Base-by-base conservation (phyloP, 2,797 vertebrate genomes). In the Cottoperca gobio region DNA sequence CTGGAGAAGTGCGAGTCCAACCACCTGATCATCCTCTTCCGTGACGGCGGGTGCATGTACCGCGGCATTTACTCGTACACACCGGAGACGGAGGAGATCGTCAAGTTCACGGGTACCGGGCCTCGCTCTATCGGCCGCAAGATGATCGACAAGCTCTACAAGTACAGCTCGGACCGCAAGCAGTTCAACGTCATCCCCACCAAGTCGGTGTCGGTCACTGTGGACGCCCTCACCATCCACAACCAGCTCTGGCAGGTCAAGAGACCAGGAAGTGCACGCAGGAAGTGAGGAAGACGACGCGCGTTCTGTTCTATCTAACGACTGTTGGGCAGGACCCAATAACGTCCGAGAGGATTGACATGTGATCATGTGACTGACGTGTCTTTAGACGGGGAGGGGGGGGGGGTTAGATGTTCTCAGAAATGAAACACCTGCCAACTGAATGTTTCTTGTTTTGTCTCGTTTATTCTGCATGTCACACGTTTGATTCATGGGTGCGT, bases 71-170 rank as follows among this genome's bases (percentile, higher is more conserved):
- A 99, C 85, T 97, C 96, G 4, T 99, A 95, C 89, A 95, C 96
- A 4, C 98, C 98, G 0, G 98, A 99, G 82, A 96, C 96, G 0
- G 98, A 99, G 71, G 98, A 99, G 70, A 97, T 99, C 86, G 88
- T 92, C 88, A 99, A 99, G 82, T 94, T 99, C 69, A 97, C 96
- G 0, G 98, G 98, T 79, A 99, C 96, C 0, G 98, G 98, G 89
- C 98, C 78, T 88, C 95, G 94, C 28, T 91, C 73, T 87, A 97
- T 99, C 94, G 92, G 89, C 86, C 96, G 92, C 82, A 99, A 99
- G 91, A 99, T 99, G 98, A 96, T 99, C 0, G 98, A 99, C 92
- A 98, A 97, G 83, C 94, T 99, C 48, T 99, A 97, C 83, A 99
- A 99, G 57, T 99, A 99, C 94, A 99, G 95, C 91, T 99, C 98